A percentile compares a stretch with the other conserved stretches of the same genome.
phyloP scores from a whole-genome alignment of 2,797 vertebrate genomes.

The Pangasius djambal region DNA sequence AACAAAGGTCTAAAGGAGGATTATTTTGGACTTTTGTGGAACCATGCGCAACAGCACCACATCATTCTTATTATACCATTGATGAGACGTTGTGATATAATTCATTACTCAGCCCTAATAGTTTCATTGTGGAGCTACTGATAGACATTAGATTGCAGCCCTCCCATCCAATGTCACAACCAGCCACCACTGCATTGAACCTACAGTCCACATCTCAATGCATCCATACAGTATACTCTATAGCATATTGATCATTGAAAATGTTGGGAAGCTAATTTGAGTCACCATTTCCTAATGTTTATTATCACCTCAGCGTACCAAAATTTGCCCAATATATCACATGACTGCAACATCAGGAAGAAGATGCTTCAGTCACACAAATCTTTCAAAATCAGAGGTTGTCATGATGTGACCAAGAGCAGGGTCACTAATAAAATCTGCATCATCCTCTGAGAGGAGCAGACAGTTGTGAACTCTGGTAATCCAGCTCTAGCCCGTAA shows the following conservation, averaged over 20 bases:
- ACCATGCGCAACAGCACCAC: background rate
- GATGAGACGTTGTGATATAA: background rate
- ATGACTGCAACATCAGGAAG: constrained; percentile 16
- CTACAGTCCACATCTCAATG: background rate
- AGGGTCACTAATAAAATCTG: constrained; percentile 34
- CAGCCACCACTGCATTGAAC: background rate
- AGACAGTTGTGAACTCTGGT: constrained; percentile 57
- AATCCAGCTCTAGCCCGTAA: constrained; percentile 75
- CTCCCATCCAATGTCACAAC: background rate
- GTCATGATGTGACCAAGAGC: background rate
- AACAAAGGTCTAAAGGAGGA: background rate
- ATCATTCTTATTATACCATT: background rate
- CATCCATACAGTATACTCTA: background rate
- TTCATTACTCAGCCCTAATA: background rate
- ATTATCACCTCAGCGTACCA: background rate
- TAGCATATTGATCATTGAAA: background rate
- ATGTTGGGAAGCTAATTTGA: background rate
- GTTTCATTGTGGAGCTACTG: background rate
- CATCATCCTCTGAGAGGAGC: constrained; percentile 35
- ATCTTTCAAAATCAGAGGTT: constrained; percentile 23
- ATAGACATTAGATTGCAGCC: background rate
- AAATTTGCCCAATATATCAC: constrained; percentile 13
- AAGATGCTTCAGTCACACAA: constrained; percentile 10
- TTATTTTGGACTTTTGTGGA: background rate
- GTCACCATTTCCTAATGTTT: background rate